phyloP scores from a whole-genome alignment of 2,113 vertebrate genomes.

The Tauraco erythrolophus region DNA sequence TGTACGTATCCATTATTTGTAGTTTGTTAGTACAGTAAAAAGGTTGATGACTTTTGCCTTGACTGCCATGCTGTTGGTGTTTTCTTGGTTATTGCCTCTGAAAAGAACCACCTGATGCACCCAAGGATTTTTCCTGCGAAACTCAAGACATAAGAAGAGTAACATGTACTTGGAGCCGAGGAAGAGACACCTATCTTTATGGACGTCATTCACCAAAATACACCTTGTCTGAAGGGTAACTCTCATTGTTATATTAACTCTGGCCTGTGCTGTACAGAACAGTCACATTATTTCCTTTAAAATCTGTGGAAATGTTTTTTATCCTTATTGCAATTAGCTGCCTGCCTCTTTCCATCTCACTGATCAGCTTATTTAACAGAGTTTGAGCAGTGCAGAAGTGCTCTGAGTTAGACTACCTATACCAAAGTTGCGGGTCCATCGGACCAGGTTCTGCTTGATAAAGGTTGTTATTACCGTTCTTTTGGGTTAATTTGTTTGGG shows the following conservation, averaged over 20 bases:
- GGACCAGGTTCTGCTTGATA: background rate
- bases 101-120: conserved; percentile 72
- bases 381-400: background rate
- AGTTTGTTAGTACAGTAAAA: background rate
- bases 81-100: background rate
- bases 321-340: background rate
- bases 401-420: background rate
- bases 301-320: background rate
- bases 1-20: background rate
- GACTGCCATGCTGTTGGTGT: background rate
- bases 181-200: background rate
- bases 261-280: background rate
- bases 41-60: background rate
- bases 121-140: conserved; percentile 75
- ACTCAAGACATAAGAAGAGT: conserved; percentile 70
- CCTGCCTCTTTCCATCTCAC: background rate
- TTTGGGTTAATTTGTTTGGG: background rate
- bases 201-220: background rate
- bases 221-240: conserved; percentile 69
- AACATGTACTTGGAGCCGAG: conserved; percentile 74
- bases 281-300: background rate
- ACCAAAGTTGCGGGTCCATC: background rate
- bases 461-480: background rate
- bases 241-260: background rate
- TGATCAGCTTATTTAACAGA: background rate